phyloP scores from a whole-genome alignment of 2,797 vertebrate genomes.

The Anisognathus igniventris region DNA sequence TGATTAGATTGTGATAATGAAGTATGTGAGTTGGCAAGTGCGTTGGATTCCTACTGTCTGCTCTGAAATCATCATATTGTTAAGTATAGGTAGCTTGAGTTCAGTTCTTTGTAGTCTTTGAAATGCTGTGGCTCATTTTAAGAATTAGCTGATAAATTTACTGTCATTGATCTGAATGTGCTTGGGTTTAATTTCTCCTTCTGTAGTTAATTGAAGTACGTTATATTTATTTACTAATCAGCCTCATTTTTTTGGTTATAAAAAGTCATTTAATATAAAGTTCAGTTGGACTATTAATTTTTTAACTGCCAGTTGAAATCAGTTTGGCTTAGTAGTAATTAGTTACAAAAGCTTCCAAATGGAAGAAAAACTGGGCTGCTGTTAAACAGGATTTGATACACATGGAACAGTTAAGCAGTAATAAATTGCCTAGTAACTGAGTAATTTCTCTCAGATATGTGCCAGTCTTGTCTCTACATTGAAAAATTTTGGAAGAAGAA shows the following conservation, averaged over 20 bases:
- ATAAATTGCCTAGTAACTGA: conserved; percentile 48
- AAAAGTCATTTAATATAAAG: background rate
- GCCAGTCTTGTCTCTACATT: conserved; percentile 34
- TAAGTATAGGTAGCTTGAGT: background rate
- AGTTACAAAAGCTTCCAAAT: conserved; percentile 31
- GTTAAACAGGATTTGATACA: conserved; percentile 42
- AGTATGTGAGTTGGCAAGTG: background rate
- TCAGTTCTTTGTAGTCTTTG: background rate
- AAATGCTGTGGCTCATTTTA: background rate
- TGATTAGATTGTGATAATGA: background rate
- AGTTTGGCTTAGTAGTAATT: conserved; percentile 25
- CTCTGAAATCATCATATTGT: background rate
- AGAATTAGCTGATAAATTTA: background rate
- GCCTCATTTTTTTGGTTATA: background rate
- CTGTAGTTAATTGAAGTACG: background rate
- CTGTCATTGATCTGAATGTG: background rate
- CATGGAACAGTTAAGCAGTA: conserved; percentile 58
- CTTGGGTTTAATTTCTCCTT: background rate
- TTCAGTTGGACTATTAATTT: background rate
- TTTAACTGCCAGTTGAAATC: conserved; percentile 8
- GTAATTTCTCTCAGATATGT: conserved; percentile 37
- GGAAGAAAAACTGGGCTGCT: conserved; percentile 18
- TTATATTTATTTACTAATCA: background rate
- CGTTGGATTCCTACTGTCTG: background rate
- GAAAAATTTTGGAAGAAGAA: conserved; percentile 47